Conservation (phyloP, 2,888 invertebrate genomes). For the Cheilosia soror region DNA sequence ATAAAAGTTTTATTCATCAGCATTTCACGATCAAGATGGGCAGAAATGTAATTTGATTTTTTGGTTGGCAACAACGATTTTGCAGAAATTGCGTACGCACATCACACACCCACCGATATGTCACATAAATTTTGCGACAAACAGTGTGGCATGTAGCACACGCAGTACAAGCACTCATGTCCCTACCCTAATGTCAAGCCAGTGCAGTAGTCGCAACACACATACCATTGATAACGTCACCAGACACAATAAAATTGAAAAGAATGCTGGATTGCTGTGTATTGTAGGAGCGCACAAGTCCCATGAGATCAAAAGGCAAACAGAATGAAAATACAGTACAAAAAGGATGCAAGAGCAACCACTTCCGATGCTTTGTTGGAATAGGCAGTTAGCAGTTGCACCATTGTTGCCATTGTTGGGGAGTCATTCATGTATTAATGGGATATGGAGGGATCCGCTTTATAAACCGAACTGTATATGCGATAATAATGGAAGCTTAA, state of each 20-base stretch:
- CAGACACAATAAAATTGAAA: slow-evolving; percentile 59
- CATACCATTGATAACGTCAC: slow-evolving; percentile 2
- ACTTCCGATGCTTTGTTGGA: slow-evolving; percentile 15
- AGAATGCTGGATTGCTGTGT: slow-evolving; percentile 14
- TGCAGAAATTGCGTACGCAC: slow-evolving; percentile 30
- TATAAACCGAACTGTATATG: too few species aligned
- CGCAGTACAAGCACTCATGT: slow-evolving; percentile 33
- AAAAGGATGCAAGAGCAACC: slow-evolving; percentile 19
- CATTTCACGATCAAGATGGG: slow-evolving; percentile 2
- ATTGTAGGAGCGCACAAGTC: not conserved
- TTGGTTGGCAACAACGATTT: not conserved
- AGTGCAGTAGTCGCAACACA: slow-evolving; percentile 36
- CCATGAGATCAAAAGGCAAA: not conserved
- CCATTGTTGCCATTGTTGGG: too few species aligned
- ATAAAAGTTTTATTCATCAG: not conserved
- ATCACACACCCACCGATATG: slow-evolving; percentile 32
- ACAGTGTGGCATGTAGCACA: slow-evolving; percentile 23
- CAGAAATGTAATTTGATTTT: slow-evolving; percentile 25
- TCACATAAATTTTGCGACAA: slow-evolving; percentile 52
- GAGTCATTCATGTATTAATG: too few species aligned
- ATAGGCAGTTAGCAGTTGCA: too few species aligned
- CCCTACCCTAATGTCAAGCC: slow-evolving; percentile 12
- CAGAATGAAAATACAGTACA: not conserved
- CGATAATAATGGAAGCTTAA: too few species aligned
- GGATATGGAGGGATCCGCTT: too few species aligned